A percentile compares a stretch with the other conserved stretches of the same genome.
Conservation (phyloP, 2,888 invertebrate species). For the Trachelus tabidus region DNA sequence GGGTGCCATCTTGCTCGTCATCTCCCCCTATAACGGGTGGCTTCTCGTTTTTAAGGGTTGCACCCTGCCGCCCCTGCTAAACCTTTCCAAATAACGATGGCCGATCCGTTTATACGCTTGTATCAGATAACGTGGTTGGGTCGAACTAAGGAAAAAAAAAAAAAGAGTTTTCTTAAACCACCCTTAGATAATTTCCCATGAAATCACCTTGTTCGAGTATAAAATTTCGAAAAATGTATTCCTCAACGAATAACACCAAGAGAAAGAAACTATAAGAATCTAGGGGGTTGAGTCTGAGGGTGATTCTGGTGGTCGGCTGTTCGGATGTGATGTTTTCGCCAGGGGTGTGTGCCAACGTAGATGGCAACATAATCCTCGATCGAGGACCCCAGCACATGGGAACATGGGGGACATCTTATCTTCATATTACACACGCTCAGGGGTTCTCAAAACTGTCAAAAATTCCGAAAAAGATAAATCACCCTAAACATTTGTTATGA, state of each 20-base stretch:
- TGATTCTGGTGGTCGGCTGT: conserved; percentile 32
- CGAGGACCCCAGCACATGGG: conserved; percentile 51
- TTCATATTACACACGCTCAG: conserved; percentile 55
- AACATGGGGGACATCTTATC: conserved; percentile 60
- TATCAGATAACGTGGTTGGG: too few relatives aligned
- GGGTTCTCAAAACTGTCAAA: conserved; percentile 42
- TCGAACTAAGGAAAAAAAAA: too few relatives aligned
- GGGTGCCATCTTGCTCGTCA: conserved; percentile 43
- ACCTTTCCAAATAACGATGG: too few relatives aligned
- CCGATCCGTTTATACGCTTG: too few relatives aligned
- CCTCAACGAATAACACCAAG: too few relatives aligned
- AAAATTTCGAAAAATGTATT: too few relatives aligned
- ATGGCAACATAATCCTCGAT: conserved; percentile 59
- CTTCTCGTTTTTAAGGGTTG: not conserved
- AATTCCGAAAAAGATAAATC: conserved; percentile 9
- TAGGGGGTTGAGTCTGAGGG: not conserved
- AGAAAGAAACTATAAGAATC: not conserved
- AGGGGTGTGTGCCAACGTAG: conserved; percentile 43
- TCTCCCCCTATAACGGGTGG: conserved; percentile 19
- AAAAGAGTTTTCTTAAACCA: too few relatives aligned
- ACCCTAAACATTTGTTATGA: not conserved
- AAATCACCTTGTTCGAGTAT: too few relatives aligned
- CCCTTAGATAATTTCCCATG: too few relatives aligned
- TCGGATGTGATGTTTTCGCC: conserved; percentile 50
- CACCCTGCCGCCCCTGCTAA: not conserved